Conservation (phyloP, 2,888 invertebrate species). For the Myopa testacea region DNA sequence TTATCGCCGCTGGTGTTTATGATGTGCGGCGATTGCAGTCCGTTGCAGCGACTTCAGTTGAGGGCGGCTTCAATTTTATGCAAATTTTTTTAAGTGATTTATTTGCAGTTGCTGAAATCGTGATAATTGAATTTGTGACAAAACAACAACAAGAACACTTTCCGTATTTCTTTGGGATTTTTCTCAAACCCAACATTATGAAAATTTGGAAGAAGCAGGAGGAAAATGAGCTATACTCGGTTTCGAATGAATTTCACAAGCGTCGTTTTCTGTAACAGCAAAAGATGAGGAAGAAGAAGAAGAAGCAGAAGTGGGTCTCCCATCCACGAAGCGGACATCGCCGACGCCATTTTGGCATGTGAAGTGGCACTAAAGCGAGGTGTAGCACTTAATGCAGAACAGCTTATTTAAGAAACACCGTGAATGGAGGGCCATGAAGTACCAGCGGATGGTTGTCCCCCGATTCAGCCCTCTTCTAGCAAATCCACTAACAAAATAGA, state of each 20-base stretch:
- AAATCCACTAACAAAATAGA: no score
- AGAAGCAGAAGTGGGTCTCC: no score
- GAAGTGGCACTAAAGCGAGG: slow-evolving; percentile 44
- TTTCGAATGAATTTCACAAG: no score
- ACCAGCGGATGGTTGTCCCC: not conserved
- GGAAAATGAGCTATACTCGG: no score
- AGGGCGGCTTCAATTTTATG: slow-evolving; percentile 18
- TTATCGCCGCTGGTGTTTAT: slow-evolving; percentile 29
- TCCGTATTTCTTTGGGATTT: no score
- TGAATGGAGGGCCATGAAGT: not conserved
- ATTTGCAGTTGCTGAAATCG: slow-evolving; percentile 1
- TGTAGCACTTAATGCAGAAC: slow-evolving; percentile 44
- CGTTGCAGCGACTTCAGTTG: not conserved
- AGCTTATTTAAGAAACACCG: slow-evolving; percentile 34
- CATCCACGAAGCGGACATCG: no score
- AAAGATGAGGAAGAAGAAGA: no score
- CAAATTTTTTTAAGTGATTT: slow-evolving; percentile 21
- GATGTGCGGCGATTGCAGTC: slow-evolving; percentile 3
- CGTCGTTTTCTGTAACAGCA: no score
- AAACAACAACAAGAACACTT: not conserved
- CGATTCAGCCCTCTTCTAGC: no score
- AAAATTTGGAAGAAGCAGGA: no score
- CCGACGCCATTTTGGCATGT: slow-evolving; percentile 38
- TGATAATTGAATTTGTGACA: slow-evolving; percentile 2
- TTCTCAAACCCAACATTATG: no score